Evolutionary conservation across 1,140 invertebrate species (phyloP).

Genomic region (Euglossa dilemma): DNA sequence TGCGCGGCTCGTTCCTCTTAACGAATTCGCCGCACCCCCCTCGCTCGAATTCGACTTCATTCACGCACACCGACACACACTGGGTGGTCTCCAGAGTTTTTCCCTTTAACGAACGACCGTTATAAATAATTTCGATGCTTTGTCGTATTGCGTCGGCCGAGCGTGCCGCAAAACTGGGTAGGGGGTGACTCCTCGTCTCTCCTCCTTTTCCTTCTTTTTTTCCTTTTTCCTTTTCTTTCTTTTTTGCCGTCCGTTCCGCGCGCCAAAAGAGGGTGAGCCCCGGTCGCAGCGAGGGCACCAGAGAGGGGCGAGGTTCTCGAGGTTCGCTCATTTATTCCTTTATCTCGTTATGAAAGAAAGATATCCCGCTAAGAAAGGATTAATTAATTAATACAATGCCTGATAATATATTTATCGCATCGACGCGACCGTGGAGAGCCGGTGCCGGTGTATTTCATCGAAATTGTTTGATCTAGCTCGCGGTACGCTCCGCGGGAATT

Average conservation of each 20-base stretch:
- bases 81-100: slow-evolving; percentile 65
- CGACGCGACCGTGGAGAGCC: not conserved
- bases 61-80: slow-evolving; percentile 12
- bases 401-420: slow-evolving; percentile 43
- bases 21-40: slow-evolving; percentile 47
- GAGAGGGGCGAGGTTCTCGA: not conserved
- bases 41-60: slow-evolving; percentile 11
- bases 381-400: slow-evolving; percentile 52
- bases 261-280: slow-evolving; percentile 56
- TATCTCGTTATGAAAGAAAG: slow-evolving; percentile 59
- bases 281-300: not conserved
- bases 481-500: slow-evolving; percentile 20
- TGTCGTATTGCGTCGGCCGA: slow-evolving; percentile 68
- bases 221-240: not conserved
- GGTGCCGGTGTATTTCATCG: slow-evolving; percentile 4
- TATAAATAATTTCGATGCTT: slow-evolving; percentile 78
- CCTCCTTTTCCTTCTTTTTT: not conserved
- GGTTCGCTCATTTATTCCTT: slow-evolving; percentile 56
- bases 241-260: slow-evolving; percentile 42
- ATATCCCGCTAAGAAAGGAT: slow-evolving; percentile 40
- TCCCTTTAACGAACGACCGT: slow-evolving; percentile 76
- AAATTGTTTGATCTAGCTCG: slow-evolving; percentile 39
- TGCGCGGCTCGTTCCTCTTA: slow-evolving; percentile 34
- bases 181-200: slow-evolving; percentile 35
- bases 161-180: slow-evolving; percentile 45